phyloP scores from a whole-genome alignment of 2,888 invertebrate species.

The Panorpa germanica region DNA sequence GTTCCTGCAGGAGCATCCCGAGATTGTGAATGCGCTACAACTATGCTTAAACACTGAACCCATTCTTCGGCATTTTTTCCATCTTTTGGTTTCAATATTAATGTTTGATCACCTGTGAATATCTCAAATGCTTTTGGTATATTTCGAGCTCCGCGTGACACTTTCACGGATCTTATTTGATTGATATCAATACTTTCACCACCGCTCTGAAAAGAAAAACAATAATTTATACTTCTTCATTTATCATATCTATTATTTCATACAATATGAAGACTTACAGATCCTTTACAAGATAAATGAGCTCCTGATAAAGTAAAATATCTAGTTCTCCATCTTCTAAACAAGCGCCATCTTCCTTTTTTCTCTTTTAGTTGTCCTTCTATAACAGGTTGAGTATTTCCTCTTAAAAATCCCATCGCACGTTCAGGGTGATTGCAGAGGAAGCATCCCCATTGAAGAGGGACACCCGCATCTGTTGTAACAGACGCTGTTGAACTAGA shows the following conservation, averaged over 20 bases:
- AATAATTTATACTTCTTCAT: constrained; percentile 1
- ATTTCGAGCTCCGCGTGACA: constrained; percentile 74
- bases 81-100: constrained; percentile 86
- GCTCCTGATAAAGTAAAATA: constrained; percentile 90
- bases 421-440: constrained; percentile 85
- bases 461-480: constrained; percentile 5
- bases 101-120: constrained; percentile 81
- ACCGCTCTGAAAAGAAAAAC: constrained; percentile 41
- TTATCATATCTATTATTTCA: constrained; percentile 1
- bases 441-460: constrained; percentile 73
- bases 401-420: constrained; percentile 62
- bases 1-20: constrained; percentile 28
- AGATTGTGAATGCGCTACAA: constrained; percentile 72
- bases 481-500: constrained; percentile 1
- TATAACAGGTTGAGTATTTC: constrained; percentile 70
- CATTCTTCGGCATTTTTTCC: constrained; percentile 90
- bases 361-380: constrained; percentile 84
- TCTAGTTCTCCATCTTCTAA: constrained; percentile 80
- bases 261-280: constrained; percentile 33
- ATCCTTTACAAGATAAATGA: constrained; percentile 70
- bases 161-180: constrained; percentile 88
- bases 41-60: constrained; percentile 88
- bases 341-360: constrained; percentile 79
- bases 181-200: constrained; percentile 78
- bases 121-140: constrained; percentile 95